Evolutionary conservation across 2,888 invertebrate genomes (phyloP), one percentile per base, ranked within the genome.

Genomic region (Phengaris alcon): DNA sequence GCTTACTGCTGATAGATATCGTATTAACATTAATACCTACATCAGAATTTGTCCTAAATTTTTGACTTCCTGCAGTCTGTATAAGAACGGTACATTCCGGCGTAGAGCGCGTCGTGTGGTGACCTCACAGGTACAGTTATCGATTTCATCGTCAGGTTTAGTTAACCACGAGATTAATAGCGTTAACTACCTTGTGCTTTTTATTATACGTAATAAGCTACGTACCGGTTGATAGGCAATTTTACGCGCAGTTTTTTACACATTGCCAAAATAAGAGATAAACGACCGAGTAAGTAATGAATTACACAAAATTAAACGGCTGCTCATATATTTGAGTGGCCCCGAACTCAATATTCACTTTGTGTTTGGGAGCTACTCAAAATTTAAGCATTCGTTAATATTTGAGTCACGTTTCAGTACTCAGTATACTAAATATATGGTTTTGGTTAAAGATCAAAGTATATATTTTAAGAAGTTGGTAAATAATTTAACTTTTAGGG

Each of bases 81-180:
- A 48, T 52, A 35, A 35, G 12, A 72, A 13, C 13, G 12, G 54
- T 13, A 54, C 22, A 13, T 13, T 72, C 72, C 35, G 1, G 52
- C 12, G 22, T 35, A 54, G 12, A 35, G 13, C 72, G 6, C 2
- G 35, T 52, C 70, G 35, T 52, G 70, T 72, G 72, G 72, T 54
- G 22, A 52, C 54, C 4, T 4, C 35, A 13, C 22, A 51, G 22
- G 70, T 70, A 72, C 72, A 72, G 72, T 72, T 72, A 72, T 72
- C 54, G 72, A 72, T 72, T 72, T 13, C 54, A 54, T 72, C 22
- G 72, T 52, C 54, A 52, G 72, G 72, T 72, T 72, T 72, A 72
- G 72, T 72, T 72, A 72, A 72, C 54, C 52, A 13, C 52, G 72
- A 52, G 54, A 72, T 72, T 72, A 72, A 72, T 72, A 35, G 72